Base-by-base conservation (phyloP, 2,888 invertebrate species). In the Acronicta leporina region DNA sequence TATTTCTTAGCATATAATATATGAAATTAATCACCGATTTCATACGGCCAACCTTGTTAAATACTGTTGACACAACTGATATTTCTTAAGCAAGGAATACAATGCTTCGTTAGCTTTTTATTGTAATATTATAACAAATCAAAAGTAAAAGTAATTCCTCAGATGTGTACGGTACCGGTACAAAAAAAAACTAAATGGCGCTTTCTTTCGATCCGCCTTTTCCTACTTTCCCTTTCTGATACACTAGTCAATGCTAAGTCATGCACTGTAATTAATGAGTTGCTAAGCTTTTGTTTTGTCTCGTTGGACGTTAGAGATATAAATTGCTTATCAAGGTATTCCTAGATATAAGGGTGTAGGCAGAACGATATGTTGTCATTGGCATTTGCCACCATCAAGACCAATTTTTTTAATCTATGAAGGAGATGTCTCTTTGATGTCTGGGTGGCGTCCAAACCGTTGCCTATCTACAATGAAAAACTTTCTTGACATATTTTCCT, bases 231-330 rank as follows among this genome's bases (percentile, higher is more conserved):
- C 53, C 71, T 66, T 50, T 71, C 56, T 16, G 13, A 58, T 56
- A 46, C n/a, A 56, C 43, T 61, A n/a, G 40, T 65, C 70, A 69
- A 55, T 64, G 79, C 75, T 52, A 72, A 81, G 81, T 87, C 87
- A 87, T 86, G 79, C 73, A 63, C 57, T 53, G 65, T 83, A 78
- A 87, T 73, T 63, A 63, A 75, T 44, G 38, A 46, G 40, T 35
- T 11, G 46, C 68, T 73, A 65, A 79, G 68, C 65, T 67, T 62
- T 64, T 49, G 46, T 61, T 49, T 61, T 13, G 13, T 9, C n/a
- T 38, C 8, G 51, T 40, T 40, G 35, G 14, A 14, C 25, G 16
- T 43, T 1, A 33, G 14, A n/a, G 2, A 5, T 8, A 38, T 38
- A 38, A 38, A 35, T n/a, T 5, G 6, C 38, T 38, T 38, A n/a